Conservation (phyloP, 2,113 vertebrate species). For the Tiliqua scincoides region DNA sequence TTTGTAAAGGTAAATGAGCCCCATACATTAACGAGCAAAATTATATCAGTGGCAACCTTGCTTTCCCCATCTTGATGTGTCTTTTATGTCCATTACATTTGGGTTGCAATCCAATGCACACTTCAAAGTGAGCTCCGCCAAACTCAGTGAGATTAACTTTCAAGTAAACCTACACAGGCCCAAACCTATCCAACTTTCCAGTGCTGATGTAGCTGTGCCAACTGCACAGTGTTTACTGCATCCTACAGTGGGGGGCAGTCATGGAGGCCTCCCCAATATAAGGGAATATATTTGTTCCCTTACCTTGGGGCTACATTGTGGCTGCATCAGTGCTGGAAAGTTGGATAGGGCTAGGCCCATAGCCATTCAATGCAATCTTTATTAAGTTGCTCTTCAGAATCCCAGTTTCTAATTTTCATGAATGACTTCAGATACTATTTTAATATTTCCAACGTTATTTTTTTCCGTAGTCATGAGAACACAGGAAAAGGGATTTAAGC, state of each 20-base stretch:
- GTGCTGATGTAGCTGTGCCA: too few species aligned
- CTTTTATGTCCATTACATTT: not conserved
- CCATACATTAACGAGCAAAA: not conserved
- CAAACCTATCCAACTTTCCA: too few species aligned
- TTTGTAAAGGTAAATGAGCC: not conserved
- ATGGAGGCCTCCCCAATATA: too few species aligned
- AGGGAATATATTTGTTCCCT: too few species aligned
- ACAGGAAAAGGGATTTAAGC: not conserved
- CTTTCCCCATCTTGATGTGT: not conserved
- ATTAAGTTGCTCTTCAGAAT: not conserved
- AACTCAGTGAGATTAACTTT: not conserved
- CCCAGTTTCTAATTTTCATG: conserved; percentile 14
- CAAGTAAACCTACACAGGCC: not conserved
- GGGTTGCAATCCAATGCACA: not conserved
- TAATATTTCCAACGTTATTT: fast-evolving
- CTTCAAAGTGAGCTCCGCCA: not conserved
- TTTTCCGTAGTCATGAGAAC: not conserved
- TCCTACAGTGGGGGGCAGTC: too few species aligned
- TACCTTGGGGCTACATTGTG: too few species aligned
- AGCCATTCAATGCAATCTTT: too few species aligned
- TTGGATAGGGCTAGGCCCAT: too few species aligned
- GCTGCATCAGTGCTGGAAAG: too few species aligned
- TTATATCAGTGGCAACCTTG: not conserved
- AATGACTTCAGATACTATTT: not conserved
- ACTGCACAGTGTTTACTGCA: too few species aligned